A percentile compares a stretch with the other conserved stretches of the same genome.
phyloP scores from a whole-genome alignment of 2,888 invertebrate species.

The Campoletis raptor region DNA sequence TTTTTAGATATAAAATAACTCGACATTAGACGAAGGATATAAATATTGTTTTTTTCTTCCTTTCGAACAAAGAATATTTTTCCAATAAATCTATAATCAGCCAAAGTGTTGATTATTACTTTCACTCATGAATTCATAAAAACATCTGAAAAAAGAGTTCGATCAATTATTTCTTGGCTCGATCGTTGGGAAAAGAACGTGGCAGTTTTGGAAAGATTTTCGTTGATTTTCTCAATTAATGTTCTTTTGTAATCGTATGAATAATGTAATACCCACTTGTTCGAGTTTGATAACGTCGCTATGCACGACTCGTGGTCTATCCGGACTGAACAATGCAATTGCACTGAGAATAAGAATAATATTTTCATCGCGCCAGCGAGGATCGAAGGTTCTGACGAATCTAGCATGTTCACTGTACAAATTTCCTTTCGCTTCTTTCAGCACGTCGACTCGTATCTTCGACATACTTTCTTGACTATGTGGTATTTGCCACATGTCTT shows the following conservation, averaged over 20 bases:
- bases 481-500: slow-evolving; percentile 96
- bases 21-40: background rate
- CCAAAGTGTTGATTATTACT: background rate
- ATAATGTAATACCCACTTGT: slow-evolving; percentile 87
- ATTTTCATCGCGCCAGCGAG: slow-evolving; percentile 95
- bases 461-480: slow-evolving; percentile 91
- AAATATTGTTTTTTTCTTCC: background rate
- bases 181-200: background rate
- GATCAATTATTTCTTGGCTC: background rate
- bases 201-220: background rate
- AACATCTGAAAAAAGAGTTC: background rate
- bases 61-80: background rate
- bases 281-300: slow-evolving; percentile 93
- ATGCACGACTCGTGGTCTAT: slow-evolving; percentile 92
- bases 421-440: slow-evolving; percentile 96
- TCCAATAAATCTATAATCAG: background rate
- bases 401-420: slow-evolving; percentile 94
- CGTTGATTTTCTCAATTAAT: background rate
- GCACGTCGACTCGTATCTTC: slow-evolving; percentile 94
- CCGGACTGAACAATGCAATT: slow-evolving; percentile 95
- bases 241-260: slow-evolving; percentile 20
- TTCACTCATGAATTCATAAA: background rate
- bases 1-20: background rate
- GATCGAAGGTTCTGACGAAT: slow-evolving; percentile 94
- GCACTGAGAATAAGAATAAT: slow-evolving; percentile 96